Evolutionary conservation across 2,797 vertebrate genomes (phyloP).

Genomic region (Myiotriccus ornatus): DNA sequence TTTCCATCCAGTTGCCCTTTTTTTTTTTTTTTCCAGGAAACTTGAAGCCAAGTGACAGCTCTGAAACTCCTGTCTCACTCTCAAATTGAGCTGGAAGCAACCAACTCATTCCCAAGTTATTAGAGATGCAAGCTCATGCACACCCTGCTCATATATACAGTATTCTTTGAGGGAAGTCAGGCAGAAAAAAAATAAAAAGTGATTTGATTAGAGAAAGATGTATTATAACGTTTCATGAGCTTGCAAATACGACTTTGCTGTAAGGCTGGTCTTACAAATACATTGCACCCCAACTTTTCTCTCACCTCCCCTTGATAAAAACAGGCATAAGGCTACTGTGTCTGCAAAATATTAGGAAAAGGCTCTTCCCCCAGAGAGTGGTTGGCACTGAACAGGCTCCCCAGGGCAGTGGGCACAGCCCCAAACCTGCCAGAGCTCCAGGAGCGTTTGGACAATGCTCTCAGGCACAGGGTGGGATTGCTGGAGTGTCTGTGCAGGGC

Average conservation of each 20-base stretch:
- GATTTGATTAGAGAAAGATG: conserved; percentile 28
- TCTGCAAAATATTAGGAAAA: not conserved
- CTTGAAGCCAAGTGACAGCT: not conserved
- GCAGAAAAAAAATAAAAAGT: conserved; percentile 28
- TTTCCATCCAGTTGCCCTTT: not conserved
- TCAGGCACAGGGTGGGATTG: not conserved
- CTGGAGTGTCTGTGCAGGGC: not conserved
- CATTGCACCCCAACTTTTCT: not conserved
- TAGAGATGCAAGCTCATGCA: conserved; percentile 40
- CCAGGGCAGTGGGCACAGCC: not conserved
- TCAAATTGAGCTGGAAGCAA: conserved; percentile 30
- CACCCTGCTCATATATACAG: not conserved
- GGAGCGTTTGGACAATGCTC: fast-evolving
- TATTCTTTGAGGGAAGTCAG: not conserved
- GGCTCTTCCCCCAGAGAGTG: not conserved
- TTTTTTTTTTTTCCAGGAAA: not conserved
- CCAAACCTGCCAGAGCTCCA: not conserved
- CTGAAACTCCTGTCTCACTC: not conserved
- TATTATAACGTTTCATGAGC: not conserved
- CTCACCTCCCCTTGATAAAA: not conserved
- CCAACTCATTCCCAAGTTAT: not conserved
- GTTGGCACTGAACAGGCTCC: not conserved
- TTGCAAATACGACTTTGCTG: conserved; percentile 1
- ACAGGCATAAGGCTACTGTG: not conserved
- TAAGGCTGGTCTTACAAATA: not conserved